Conservation (phyloP, 2,888 invertebrate species). For the Troides oblongomaculatus region DNA sequence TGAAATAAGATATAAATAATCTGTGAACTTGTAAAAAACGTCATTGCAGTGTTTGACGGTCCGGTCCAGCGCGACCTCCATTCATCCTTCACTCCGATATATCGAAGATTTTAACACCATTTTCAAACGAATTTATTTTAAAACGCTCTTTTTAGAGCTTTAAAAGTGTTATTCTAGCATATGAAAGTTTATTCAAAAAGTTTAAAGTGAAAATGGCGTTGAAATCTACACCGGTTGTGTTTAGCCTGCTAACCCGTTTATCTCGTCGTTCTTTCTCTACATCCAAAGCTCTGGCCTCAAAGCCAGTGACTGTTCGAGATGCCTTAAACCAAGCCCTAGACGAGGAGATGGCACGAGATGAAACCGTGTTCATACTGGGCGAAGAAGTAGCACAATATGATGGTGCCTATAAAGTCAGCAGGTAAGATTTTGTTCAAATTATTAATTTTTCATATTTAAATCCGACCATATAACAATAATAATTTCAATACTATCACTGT, state of each 20-base stretch:
- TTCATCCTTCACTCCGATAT: slow-evolving; percentile 65
- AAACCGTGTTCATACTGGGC: slow-evolving; percentile 93
- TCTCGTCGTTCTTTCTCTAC: slow-evolving; percentile 69
- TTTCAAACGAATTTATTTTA: slow-evolving; percentile 48
- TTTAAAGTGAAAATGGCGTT: slow-evolving; percentile 67
- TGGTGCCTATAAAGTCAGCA: slow-evolving; percentile 97
- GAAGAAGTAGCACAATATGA: slow-evolving; percentile 99
- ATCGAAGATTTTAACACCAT: slow-evolving; percentile 53
- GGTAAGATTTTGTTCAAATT: slow-evolving; percentile 45
- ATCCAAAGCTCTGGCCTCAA: slow-evolving; percentile 62
- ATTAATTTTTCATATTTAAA: background rate
- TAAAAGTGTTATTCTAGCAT: slow-evolving; percentile 36
- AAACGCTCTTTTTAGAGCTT: slow-evolving; percentile 40
- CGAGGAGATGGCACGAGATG: slow-evolving; percentile 97
- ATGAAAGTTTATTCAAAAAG: background rate
- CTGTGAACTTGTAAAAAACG: slow-evolving; percentile 2
- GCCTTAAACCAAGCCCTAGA: slow-evolving; percentile 97
- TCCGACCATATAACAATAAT: background rate
- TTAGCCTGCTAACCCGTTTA: slow-evolving; percentile 54
- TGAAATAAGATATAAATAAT: slow-evolving; percentile 1
- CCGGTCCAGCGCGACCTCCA: slow-evolving; percentile 37
- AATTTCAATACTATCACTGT: too few species aligned
- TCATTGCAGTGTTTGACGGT: slow-evolving; percentile 15
- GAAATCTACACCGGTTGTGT: slow-evolving; percentile 68
- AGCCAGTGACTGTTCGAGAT: slow-evolving; percentile 96